Percentiles rank a stretch among this genome's conserved stretches.
phyloP scores from a whole-genome alignment of 1,140 invertebrate species.

The Hylaeus anthracinus region DNA sequence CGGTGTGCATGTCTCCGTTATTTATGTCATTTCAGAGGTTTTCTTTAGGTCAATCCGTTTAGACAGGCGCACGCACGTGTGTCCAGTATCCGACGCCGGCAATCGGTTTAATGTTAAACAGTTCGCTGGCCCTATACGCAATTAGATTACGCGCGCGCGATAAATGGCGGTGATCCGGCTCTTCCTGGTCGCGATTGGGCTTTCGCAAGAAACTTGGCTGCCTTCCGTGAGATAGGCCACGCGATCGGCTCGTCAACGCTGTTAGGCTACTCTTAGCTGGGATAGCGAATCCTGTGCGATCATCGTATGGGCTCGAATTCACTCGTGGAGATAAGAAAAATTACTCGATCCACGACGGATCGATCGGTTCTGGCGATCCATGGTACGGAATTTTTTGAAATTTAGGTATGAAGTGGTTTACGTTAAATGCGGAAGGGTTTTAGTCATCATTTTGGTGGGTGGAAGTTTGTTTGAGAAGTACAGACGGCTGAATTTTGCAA shows the following conservation, averaged over 20 bases:
- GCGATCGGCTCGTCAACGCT: constrained; percentile 24
- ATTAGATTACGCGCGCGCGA: constrained; percentile 43
- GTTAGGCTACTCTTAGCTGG: background rate
- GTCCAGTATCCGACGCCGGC: background rate
- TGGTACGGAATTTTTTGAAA: too few relatives aligned
- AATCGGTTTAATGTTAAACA: constrained; percentile 47
- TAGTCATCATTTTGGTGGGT: too few relatives aligned
- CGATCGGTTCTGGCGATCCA: too few relatives aligned
- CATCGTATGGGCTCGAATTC: too few relatives aligned
- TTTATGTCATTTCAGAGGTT: constrained; percentile 81
- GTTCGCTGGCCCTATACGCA: constrained; percentile 31
- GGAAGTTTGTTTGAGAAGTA: too few relatives aligned
- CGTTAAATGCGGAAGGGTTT: too few relatives aligned
- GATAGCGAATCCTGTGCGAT: too few relatives aligned
- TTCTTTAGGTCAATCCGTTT: constrained; percentile 81
- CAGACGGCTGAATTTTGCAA: too few relatives aligned
- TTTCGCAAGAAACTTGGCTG: constrained; percentile 9
- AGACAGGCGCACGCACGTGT: constrained; percentile 59
- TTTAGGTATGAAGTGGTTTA: too few relatives aligned
- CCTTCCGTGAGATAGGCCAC: constrained; percentile 13
- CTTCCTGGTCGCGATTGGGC: constrained; percentile 14
- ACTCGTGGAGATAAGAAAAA: too few relatives aligned
- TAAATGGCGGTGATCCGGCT: constrained; percentile 13
- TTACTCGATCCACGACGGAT: too few relatives aligned
- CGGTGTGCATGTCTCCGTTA: constrained; percentile 67